A percentile compares a stretch with the other conserved stretches of the same genome.
phyloP scores from a whole-genome alignment of 37 sponge, comb jelly and placozoan genomes.

The Diacarnus erythraeanus region DNA sequence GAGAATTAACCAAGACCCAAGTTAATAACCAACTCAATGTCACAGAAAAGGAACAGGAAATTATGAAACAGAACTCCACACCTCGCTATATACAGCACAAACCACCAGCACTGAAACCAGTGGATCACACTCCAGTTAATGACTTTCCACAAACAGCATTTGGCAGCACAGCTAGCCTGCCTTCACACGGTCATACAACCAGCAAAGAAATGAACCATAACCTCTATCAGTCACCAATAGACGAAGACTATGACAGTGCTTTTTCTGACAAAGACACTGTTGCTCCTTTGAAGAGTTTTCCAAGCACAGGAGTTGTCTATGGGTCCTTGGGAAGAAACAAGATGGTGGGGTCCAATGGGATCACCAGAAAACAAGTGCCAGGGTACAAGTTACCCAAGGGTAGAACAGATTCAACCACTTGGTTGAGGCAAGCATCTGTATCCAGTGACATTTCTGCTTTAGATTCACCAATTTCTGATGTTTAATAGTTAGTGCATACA shows the following conservation, averaged over 20 bases:
- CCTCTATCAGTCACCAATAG: not conserved
- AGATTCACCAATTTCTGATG: constrained; percentile 36
- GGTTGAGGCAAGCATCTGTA: constrained; percentile 31
- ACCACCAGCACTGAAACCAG: not conserved
- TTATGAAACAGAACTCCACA: not conserved
- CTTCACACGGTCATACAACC: not conserved
- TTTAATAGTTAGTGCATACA: not conserved
- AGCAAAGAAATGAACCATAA: constrained; percentile 27
- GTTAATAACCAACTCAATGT: constrained; percentile 9
- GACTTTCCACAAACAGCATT: not conserved
- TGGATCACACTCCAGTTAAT: not conserved
- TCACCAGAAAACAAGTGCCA: constrained; percentile 9
- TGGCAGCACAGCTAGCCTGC: not conserved
- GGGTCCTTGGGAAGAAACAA: not conserved
- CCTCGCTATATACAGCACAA: not conserved
- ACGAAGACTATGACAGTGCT: constrained; percentile 10
- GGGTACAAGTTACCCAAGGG: constrained; percentile 18
- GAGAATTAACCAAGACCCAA: not conserved
- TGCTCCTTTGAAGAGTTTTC: constrained; percentile 1
- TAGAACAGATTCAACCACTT: constrained; percentile 56
- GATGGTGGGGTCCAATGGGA: not conserved
- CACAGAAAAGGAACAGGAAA: not conserved
- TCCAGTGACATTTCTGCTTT: constrained; percentile 36
- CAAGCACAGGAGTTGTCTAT: not conserved
- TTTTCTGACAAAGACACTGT: not conserved